Percentiles rank a stretch among this genome's conserved stretches.
Conservation (phyloP, 2,888 invertebrate species). For the Alcis repandata region DNA sequence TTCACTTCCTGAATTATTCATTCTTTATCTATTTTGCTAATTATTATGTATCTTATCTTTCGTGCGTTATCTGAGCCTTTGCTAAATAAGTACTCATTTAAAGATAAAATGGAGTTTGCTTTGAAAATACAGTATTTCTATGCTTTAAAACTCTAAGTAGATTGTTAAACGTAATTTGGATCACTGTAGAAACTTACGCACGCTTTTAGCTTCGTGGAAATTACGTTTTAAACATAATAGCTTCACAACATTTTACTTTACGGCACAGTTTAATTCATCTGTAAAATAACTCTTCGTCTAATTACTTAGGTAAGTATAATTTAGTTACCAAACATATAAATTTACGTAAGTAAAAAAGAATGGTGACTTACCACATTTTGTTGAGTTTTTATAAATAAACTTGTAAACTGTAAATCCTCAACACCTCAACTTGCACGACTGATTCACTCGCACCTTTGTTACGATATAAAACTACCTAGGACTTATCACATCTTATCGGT, state of each 20-base stretch:
- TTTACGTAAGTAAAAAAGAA: not conserved
- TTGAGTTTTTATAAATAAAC: slow-evolving; percentile 34
- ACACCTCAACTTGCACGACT: slow-evolving; percentile 46
- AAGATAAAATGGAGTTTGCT: too few species aligned
- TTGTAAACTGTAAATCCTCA: slow-evolving; percentile 36
- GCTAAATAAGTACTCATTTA: not conserved
- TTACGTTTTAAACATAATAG: too few species aligned
- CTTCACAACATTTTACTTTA: too few species aligned
- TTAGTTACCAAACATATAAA: not conserved
- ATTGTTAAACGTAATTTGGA: too few species aligned
- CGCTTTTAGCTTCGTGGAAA: too few species aligned
- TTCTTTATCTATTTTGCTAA: too few species aligned
- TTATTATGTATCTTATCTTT: not conserved
- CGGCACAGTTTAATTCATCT: not conserved
- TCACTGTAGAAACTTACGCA: too few species aligned
- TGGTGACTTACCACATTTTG: slow-evolving; percentile 60
- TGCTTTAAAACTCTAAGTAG: too few species aligned
- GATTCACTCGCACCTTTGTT: slow-evolving; percentile 40
- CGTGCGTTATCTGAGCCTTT: not conserved
- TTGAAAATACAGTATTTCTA: too few species aligned
- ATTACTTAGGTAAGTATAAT: not conserved
- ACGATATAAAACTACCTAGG: slow-evolving; percentile 48
- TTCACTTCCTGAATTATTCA: too few species aligned
- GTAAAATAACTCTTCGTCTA: not conserved
- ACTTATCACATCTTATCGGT: slow-evolving; percentile 53